Percentiles rank a stretch among this genome's conserved stretches.
Evolutionary conservation across 1,140 invertebrate species (phyloP).

Genomic region (Drosophila melanogaster): Release_6_plus_ISO1_MT NC_004354.4:12232501-12233000

Average conservation of each 20-base stretch:
- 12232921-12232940: not conserved
- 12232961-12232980: not conserved
- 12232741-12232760: conserved; percentile 47
- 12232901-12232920: not conserved
- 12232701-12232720: not conserved
- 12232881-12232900: conserved; percentile 73
- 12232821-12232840: conserved; percentile 38
- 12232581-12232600: conserved; percentile 83
- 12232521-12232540: conserved; percentile 79
- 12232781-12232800: conserved; percentile 53
- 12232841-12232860: conserved; percentile 52
- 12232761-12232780: conserved; percentile 72
- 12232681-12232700: conserved; percentile 17
- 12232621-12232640: conserved; percentile 70
- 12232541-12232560: conserved; percentile 83
- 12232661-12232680: conserved; percentile 67
- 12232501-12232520: conserved; percentile 55
- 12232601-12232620: conserved; percentile 57
- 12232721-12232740: not conserved
- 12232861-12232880: conserved; percentile 82
- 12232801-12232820: conserved; percentile 63
- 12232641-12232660: conserved; percentile 77
- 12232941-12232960: conserved; percentile 22
- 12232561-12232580: conserved; percentile 83
- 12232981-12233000: no score